Base-by-base conservation (phyloP, 2,113 vertebrate genomes). In the Microtus richardsoni region DNA sequence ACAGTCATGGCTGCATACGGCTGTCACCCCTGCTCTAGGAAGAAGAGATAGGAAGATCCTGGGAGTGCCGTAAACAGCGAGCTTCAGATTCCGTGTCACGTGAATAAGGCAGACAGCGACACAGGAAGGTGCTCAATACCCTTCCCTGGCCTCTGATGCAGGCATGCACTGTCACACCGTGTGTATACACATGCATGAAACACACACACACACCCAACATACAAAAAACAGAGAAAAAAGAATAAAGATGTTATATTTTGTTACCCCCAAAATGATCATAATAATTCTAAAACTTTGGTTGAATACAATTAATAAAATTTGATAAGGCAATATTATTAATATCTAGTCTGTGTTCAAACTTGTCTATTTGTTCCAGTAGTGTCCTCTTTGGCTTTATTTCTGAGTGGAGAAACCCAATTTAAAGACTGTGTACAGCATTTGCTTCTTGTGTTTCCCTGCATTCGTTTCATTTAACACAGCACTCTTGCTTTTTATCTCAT, bases 221-320 rank as follows among this genome's bases (percentile, higher is more conserved):
- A 21, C 26, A 33, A 62, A 62, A 62, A 41, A 41, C 16, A 41
- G 24, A 64, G 39, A 44, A 84, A 39, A 52, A 49, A 75, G 77
- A 94, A 94, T 36, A 77, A 68, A 8, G 54, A 68, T 84, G 4
- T 70, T 94, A 89, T 94, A 28, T 41, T 89, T 44, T 19, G 47
- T 71, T 44, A 33, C 4, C 33, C 30, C 30, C 41, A 17, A 83
- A 84, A 30, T 64, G n/a, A 84, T 28, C 58, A 44, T 28, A 84
- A 54, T 54, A 54, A 54, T 54, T 88, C 91, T 70, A n/a, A 73
- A 93, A 68, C 41, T 83, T 91, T 91, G 36, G 85, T 90, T 96
- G 88, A 90, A 93, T 96, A 79, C 68, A 44, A 88, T 52, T 82
- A 66, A 47, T 47, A 41, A 9, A 93, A 74, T 87, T 80, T 79